Evolutionary conservation across 1,140 invertebrate genomes (phyloP).

Genomic region (Dendrolimus punctatus): DNA sequence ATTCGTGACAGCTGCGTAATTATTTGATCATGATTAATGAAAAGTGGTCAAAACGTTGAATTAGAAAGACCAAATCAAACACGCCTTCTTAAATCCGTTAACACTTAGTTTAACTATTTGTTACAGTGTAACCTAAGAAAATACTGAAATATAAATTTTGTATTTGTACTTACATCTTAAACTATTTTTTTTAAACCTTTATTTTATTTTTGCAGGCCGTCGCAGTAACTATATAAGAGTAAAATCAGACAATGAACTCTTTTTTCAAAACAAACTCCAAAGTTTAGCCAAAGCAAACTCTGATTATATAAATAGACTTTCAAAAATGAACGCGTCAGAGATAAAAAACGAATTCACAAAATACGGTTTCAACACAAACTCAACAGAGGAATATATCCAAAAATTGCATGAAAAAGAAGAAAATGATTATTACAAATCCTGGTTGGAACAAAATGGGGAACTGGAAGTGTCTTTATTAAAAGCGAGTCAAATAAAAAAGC

Average conservation of each 20-base stretch:
- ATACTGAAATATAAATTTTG: too few relatives aligned
- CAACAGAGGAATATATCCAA: conserved; percentile 26
- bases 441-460: conserved; percentile 66
- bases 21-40: too few relatives aligned
- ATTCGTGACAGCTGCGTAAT: too few relatives aligned
- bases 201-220: conserved; percentile 31
- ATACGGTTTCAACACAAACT: conserved; percentile 43
- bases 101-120: too few relatives aligned
- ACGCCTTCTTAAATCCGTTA: too few relatives aligned
- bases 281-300: conserved; percentile 43
- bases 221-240: conserved; percentile 35
- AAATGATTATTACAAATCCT: conserved; percentile 65
- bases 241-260: conserved; percentile 58
- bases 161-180: conserved; percentile 9
- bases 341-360: conserved; percentile 53
- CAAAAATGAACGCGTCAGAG: conserved; percentile 50
- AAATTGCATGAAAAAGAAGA: conserved; percentile 31
- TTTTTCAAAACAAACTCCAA: conserved; percentile 54
- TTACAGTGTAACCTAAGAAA: too few relatives aligned
- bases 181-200: conserved; percentile 6
- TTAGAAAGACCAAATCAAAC: too few relatives aligned
- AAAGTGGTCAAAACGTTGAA: too few relatives aligned
- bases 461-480: conserved; percentile 60
- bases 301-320: conserved; percentile 45
- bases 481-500: conserved; percentile 44